phyloP scores from a whole-genome alignment of 1,140 invertebrate genomes.

The Zaprionus gabonicus region DNA sequence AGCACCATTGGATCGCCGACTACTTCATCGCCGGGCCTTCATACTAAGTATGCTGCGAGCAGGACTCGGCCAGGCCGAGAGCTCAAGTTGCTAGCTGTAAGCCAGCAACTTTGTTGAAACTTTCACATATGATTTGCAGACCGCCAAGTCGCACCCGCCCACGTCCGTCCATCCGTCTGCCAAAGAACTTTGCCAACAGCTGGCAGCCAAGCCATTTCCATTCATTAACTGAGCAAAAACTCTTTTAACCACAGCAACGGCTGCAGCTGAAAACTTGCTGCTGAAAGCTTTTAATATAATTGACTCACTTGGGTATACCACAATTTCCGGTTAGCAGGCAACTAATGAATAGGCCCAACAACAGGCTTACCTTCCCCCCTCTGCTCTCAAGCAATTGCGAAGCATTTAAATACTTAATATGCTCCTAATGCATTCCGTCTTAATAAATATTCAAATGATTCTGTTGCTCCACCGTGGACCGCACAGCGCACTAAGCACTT shows the following conservation, averaged over 20 bases:
- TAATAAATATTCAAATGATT: conserved; percentile 69
- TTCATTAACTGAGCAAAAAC: conserved; percentile 69
- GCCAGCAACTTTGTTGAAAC: conserved; percentile 38
- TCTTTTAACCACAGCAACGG: conserved; percentile 56
- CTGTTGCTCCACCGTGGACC: not conserved
- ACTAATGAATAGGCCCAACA: conserved; percentile 72
- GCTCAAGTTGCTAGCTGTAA: conserved; percentile 43
- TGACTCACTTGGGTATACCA: conserved; percentile 80
- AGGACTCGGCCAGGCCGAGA: conserved; percentile 43
- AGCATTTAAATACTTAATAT: conserved; percentile 71
- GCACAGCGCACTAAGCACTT: conserved; percentile 21
- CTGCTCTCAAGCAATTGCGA: conserved; percentile 50
- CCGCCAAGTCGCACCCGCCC: not conserved
- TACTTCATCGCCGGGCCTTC: conserved; percentile 42
- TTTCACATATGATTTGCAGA: conserved; percentile 52
- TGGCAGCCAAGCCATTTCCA: conserved; percentile 41
- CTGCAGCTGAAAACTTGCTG: conserved; percentile 66
- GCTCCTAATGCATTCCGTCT: conserved; percentile 69
- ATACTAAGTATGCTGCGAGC: conserved; percentile 57
- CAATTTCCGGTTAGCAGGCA: conserved; percentile 79
- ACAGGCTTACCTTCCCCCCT: conserved; percentile 28
- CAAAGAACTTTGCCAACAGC: not conserved
- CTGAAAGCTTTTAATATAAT: conserved; percentile 83
- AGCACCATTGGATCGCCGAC: conserved; percentile 45
- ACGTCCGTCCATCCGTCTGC: not conserved